Conservation (phyloP, 2,113 vertebrate genomes). For the Lathamus discolor region DNA sequence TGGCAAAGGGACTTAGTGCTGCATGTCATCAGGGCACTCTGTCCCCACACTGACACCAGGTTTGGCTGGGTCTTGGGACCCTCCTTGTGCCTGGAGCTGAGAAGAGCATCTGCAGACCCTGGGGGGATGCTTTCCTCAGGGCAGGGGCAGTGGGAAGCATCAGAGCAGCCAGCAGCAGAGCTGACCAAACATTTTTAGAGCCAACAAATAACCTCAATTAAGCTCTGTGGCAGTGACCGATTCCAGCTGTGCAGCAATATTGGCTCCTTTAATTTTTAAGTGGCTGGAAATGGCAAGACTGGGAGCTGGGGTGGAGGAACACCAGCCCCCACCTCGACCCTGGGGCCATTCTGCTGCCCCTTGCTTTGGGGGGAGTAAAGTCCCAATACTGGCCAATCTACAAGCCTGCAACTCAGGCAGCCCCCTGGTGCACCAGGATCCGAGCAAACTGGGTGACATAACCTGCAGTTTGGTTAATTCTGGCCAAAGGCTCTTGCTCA, state of each 20-base stretch:
- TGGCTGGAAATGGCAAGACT: not conserved
- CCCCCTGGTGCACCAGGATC: not conserved
- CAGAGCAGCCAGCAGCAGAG: not conserved
- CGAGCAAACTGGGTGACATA: not conserved
- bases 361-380: accelerated
- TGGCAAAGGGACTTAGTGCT: not conserved
- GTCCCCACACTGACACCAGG: not conserved
- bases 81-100: not conserved
- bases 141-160: not conserved
- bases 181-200: not conserved
- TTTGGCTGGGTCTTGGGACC: accelerated
- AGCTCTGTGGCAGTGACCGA: conserved; percentile 56
- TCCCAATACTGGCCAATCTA: not conserved
- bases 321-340: not conserved
- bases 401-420: not conserved
- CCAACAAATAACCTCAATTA: conserved; percentile 65
- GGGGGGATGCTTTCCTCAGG: accelerated
- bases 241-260: not conserved
- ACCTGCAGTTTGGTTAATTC: not conserved
- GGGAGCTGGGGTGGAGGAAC: not conserved
- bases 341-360: not conserved
- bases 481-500: not conserved
- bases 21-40: not conserved
- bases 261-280: conserved; percentile 61
- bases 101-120: not conserved